Evolutionary conservation across 2,888 invertebrate species (phyloP), one percentile per base, ranked within the genome.

Genomic region (Cantharis rustica): DNA sequence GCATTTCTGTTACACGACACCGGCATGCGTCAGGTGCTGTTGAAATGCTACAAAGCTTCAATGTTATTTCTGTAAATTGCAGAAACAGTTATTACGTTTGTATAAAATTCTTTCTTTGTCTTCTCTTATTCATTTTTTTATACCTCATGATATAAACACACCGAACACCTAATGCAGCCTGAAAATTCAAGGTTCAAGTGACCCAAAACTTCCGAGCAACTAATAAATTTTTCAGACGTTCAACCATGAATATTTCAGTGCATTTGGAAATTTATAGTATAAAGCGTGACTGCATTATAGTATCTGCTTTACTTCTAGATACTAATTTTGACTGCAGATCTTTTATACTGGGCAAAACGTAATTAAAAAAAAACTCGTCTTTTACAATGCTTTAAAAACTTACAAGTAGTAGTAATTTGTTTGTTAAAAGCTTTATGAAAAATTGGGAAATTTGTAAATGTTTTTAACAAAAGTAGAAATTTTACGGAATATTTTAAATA

Each of bases 121-220:
- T n/a, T 47, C 47, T 2, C 47, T n/a, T 47, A 47, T 47, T 13
- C n/a, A n/a, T 47, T 47, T 47, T 11, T 13, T 31, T 11, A 31
- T 4, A 31, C 13, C 31, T 3, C 31, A 4, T 13, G 31, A 31
- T 13, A 31, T 31, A 31, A 31, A 31, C 27, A 27, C 11, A 13
- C 27, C 11, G 13, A 27, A 27, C 27, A 27, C 31, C 31, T 31
- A 31, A 31, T 31, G 31, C 11, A 11, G 31, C 13, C 69, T 69
- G 69, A 66, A 26, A 62, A 69, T 31, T 61, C 31, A 27, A 64
- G 64, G 69, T 69, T 74, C 15, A 74, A 23, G 69, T 63, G 74
- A 74, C 74, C 73, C 69, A 20, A 68, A 62, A 73, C 73, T 73
- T 73, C 69, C 26, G 69, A 64, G 70, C 27, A 73, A 64, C 74